Base-by-base conservation (phyloP, 1,140 invertebrate genomes). In the Macrosteles quadrilineatus region DNA sequence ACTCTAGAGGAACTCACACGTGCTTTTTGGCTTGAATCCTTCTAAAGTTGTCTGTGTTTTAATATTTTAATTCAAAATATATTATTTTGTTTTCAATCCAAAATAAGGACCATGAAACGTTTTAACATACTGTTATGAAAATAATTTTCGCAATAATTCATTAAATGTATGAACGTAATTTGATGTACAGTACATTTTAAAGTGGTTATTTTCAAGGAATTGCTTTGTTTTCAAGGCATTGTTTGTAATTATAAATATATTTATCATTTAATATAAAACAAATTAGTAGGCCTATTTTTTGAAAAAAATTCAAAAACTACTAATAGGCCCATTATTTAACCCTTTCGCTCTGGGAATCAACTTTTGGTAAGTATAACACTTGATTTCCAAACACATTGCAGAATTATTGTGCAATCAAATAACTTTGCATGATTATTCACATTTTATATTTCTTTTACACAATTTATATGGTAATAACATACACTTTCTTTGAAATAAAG, bases 241-340 rank as follows among this genome's bases (percentile, higher is more conserved):
- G 47, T 59, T 59, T 59, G 55, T 59, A 59, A 59, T 59, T 59
- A 30, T 59, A 59, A 59, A 59, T 59, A 59, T 59, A 59, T 59
- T 29, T 25, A 59, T 59, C 27, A n/a, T 59, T 59, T 59, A 11
- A 27, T 59, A 27, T 4, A 59, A 59, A 9, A 9, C 21, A 59
- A 59, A 59, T 23, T 59, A 29, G 55, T 59, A 59, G 55, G 27
- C 55, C 55, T 59, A 27, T 59, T 27, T 59, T 59, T 59, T 59
- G 21, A 29, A 59, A 59, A 12, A 59, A 25, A 4, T 29, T 59
- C 23, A 14, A 59, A 59, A 59, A 25, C 12, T 6, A 59, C 21
- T 19, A 50, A 50, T 50, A 21, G 47, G 47, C 47, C 47, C 14
- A n/a, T 50, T 50, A 50, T 50, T 50, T 50, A 17, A 50, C 14